phyloP scores from a whole-genome alignment of 2,888 invertebrate genomes.

The Ramazzottius varieornatus region DNA sequence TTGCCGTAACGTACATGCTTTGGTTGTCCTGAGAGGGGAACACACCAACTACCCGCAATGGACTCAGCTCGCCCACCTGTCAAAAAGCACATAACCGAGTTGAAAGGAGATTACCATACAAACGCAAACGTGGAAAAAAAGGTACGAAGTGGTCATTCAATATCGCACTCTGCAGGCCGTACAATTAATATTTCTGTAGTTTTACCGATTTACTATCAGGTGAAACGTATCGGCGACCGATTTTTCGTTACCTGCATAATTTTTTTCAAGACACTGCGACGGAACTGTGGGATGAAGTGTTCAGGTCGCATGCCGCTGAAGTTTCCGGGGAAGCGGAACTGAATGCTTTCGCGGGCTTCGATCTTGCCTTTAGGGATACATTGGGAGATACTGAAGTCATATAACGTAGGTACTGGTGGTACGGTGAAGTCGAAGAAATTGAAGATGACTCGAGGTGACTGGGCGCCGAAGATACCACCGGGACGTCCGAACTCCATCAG shows the following conservation, averaged over 20 bases:
- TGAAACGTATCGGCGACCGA: too few relatives aligned
- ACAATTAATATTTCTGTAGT: too few relatives aligned
- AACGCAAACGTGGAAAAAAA: too few relatives aligned
- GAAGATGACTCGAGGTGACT: background rate
- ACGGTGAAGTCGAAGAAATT: constrained; percentile 3
- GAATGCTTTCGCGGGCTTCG: background rate
- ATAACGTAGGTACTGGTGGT: background rate
- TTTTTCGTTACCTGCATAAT: background rate
- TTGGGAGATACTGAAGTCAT: background rate
- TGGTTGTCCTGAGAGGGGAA: background rate
- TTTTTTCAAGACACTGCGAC: background rate
- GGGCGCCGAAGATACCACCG: background rate
- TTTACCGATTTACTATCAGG: too few relatives aligned
- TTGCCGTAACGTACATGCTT: background rate
- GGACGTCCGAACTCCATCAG: background rate
- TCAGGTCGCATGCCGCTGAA: background rate
- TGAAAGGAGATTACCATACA: too few relatives aligned
- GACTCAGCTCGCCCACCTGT: background rate
- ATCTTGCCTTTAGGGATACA: background rate
- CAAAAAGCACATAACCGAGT: too few relatives aligned
- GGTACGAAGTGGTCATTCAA: too few relatives aligned
- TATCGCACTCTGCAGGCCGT: too few relatives aligned
- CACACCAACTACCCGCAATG: background rate
- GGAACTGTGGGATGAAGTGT: background rate
- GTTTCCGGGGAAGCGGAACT: background rate